Conservation (phyloP, 2,888 invertebrate species). For the Pristionchus maxplancki region DNA sequence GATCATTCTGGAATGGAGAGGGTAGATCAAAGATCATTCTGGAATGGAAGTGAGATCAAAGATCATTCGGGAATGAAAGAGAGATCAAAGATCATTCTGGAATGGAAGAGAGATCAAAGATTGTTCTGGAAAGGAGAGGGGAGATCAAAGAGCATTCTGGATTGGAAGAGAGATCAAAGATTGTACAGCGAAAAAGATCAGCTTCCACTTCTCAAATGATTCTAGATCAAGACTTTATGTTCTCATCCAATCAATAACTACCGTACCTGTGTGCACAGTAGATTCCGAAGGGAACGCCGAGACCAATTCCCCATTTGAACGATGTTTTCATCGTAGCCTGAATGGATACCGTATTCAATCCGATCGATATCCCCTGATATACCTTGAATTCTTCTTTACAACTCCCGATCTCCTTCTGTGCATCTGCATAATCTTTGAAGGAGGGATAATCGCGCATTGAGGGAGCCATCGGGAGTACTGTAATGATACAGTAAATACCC, state of each 20-base stretch:
- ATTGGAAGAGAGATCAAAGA: too few species aligned
- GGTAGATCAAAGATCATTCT: neutral
- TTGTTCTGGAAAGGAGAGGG: neutral
- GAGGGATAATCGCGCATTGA: constrained; percentile 62
- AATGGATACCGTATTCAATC: neutral
- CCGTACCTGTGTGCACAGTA: constrained; percentile 65
- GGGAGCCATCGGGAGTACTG: constrained; percentile 31
- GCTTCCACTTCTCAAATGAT: too few species aligned
- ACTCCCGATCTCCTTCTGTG: constrained; percentile 65
- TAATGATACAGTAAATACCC: too few species aligned
- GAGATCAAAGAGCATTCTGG: too few species aligned
- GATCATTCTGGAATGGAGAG: neutral
- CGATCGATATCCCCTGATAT: neutral
- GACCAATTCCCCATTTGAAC: constrained; percentile 56
- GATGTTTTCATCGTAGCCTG: constrained; percentile 53
- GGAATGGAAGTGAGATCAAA: too few species aligned
- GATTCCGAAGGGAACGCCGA: constrained; percentile 68
- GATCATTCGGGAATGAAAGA: constrained; percentile 29
- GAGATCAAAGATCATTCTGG: too few species aligned
- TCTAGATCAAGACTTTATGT: too few species aligned
- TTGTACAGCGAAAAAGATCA: too few species aligned
- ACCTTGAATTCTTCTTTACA: constrained; percentile 65
- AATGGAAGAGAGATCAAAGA: too few species aligned
- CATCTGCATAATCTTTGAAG: constrained; percentile 66
- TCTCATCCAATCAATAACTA: neutral